Evolutionary conservation across 2,113 vertebrate genomes (phyloP).

Genomic region (Nycticryphes semicollaris): DNA sequence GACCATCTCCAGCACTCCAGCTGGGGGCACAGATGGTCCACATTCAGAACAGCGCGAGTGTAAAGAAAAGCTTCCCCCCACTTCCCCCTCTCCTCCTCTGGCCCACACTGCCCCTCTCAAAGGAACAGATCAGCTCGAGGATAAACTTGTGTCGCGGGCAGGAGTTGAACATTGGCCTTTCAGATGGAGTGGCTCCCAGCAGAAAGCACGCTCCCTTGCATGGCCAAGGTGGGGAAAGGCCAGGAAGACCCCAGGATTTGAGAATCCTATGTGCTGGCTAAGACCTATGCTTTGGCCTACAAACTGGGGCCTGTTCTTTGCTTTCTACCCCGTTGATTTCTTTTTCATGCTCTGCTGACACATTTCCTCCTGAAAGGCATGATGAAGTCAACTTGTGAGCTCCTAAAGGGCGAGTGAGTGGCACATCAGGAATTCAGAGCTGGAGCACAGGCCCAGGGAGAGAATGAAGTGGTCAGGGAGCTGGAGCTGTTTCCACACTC

Average conservation of each 20-base stretch:
- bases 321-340: background rate
- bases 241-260: background rate
- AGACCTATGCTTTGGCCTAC: background rate
- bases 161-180: background rate
- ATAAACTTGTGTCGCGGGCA: background rate
- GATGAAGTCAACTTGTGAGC: background rate
- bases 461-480: background rate
- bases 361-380: background rate
- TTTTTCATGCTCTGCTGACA: background rate
- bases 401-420: background rate
- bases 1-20: slow-evolving; percentile 99
- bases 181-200: background rate
- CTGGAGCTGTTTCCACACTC: background rate
- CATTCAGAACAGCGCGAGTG: slow-evolving; percentile 89
- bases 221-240: background rate
- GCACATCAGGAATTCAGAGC: background rate
- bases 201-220: background rate
- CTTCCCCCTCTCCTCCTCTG: slow-evolving; percentile 72
- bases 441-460: background rate
- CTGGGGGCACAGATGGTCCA: slow-evolving; percentile 99
- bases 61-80: slow-evolving; percentile 70
- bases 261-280: rapidly evolving
- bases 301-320: background rate
- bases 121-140: slow-evolving; percentile 73
- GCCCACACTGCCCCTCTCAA: slow-evolving; percentile 83